A percentile compares a stretch with the other conserved stretches of the same genome.
These are phyloP conservation scores for Limanda limanda DNA, from an alignment of 2,113 vertebrate genomes.

Conservation along the genomic window DNA sequence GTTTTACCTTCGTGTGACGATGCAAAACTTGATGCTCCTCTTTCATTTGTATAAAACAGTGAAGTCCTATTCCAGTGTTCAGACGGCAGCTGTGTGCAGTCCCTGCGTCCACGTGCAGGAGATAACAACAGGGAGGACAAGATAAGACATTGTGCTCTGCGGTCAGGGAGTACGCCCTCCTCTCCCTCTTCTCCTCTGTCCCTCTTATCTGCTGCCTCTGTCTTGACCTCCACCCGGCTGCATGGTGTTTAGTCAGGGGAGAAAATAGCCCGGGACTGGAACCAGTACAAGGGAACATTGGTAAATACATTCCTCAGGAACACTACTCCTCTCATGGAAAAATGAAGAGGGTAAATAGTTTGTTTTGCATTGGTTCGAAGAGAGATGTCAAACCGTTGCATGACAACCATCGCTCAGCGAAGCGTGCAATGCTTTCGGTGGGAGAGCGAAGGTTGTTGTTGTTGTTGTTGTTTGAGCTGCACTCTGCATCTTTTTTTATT, in stretches of 20 bases:
- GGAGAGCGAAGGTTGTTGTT: no score
- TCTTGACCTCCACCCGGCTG: slow-evolving; percentile 73
- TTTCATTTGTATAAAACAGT: slow-evolving; percentile 10
- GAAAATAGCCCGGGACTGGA: slow-evolving; percentile 55
- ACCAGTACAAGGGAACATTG: slow-evolving; percentile 54
- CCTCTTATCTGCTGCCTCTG: slow-evolving; percentile 72
- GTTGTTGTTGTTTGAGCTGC: no score
- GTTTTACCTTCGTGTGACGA: no score
- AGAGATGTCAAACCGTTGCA: neutral
- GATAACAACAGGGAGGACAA: slow-evolving; percentile 74
- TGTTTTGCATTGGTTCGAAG: slow-evolving; percentile 2
- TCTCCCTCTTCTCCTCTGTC: slow-evolving; percentile 59
- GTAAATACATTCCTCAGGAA: slow-evolving; percentile 34
- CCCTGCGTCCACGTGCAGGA: slow-evolving; percentile 48
- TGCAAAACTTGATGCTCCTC: no score
- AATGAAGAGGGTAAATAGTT: neutral
- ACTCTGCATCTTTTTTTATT: no score
- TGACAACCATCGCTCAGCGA: neutral
- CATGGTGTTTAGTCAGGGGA: slow-evolving; percentile 57
- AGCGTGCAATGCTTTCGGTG: neutral
- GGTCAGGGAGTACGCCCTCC: slow-evolving; percentile 70
- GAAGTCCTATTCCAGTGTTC: slow-evolving; percentile 1
- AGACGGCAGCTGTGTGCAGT: slow-evolving; percentile 39
- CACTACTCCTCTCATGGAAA: slow-evolving; percentile 14
- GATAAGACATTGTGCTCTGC: slow-evolving; percentile 75